Percentiles rank a stretch among this genome's conserved stretches.
Conservation (phyloP, 2,888 invertebrate species). For the Cylloceria caligata region DNA sequence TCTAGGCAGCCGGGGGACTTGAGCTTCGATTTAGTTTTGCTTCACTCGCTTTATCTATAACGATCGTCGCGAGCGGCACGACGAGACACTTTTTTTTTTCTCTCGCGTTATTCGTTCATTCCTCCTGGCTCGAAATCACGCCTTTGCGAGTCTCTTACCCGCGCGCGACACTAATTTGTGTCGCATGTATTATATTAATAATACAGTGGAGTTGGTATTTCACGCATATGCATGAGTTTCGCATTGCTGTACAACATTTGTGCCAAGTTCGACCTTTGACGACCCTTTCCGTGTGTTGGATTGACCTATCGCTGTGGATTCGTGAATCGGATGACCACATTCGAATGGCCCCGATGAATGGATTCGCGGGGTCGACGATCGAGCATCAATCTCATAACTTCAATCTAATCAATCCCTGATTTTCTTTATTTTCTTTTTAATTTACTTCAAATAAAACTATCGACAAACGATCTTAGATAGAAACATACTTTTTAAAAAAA, state of each 20-base stretch:
- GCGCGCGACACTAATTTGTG: conserved; percentile 53
- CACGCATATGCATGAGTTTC: conserved; percentile 44
- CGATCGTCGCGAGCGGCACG: conserved; percentile 22
- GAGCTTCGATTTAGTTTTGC: conserved; percentile 19
- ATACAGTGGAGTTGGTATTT: conserved; percentile 26
- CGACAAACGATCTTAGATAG: too few relatives aligned
- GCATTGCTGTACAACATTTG: background rate
- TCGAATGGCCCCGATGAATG: background rate
- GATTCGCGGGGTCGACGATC: background rate
- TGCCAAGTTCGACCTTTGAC: conserved; percentile 26
- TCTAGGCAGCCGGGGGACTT: background rate
- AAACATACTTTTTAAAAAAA: too few relatives aligned
- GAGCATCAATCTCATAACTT: background rate
- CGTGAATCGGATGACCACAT: conserved; percentile 45
- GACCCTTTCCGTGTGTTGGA: conserved; percentile 1
- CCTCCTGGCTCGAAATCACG: conserved; percentile 18
- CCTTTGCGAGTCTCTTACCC: conserved; percentile 27
- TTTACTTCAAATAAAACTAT: too few relatives aligned
- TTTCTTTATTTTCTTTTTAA: background rate
- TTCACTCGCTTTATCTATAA: conserved; percentile 26
- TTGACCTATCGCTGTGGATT: background rate
- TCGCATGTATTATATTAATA: conserved; percentile 34
- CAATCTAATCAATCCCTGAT: background rate
- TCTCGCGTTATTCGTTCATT: conserved; percentile 11
- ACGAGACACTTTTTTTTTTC: conserved; percentile 33